Conservation (phyloP, 2,113 vertebrate species). For the Stictonetta naevosa region DNA sequence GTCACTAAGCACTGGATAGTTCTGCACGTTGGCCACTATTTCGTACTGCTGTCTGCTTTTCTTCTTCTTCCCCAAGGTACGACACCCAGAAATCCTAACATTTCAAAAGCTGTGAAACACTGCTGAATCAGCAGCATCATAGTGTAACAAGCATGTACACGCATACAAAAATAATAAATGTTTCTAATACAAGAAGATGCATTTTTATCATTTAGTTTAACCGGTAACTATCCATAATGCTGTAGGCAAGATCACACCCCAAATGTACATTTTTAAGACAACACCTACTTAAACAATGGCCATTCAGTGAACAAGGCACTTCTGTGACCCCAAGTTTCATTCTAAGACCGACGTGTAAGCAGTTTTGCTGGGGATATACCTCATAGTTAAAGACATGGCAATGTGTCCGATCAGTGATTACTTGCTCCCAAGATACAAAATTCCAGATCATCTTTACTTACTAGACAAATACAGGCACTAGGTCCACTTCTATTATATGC, state of each 20-base stretch:
- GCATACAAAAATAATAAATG: too few relatives aligned
- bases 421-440: neutral
- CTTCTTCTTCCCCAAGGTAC: neutral
- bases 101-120: neutral
- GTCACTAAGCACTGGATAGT: neutral
- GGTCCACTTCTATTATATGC: neutral
- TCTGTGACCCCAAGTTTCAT: neutral
- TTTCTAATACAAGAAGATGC: too few relatives aligned
- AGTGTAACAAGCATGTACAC: neutral
- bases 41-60: accelerated
- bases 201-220: neutral
- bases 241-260: neutral
- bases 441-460: neutral
- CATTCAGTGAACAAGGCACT: neutral
- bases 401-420: neutral
- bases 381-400: neutral
- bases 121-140: neutral
- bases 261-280: neutral
- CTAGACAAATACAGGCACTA: neutral
- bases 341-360: neutral
- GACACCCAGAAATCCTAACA: neutral
- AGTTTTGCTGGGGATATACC: neutral
- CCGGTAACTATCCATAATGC: neutral
- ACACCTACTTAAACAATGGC: neutral
- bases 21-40: accelerated